phyloP scores from a whole-genome alignment of 2,113 vertebrate genomes.

The Cranoglanis bouderius region DNA sequence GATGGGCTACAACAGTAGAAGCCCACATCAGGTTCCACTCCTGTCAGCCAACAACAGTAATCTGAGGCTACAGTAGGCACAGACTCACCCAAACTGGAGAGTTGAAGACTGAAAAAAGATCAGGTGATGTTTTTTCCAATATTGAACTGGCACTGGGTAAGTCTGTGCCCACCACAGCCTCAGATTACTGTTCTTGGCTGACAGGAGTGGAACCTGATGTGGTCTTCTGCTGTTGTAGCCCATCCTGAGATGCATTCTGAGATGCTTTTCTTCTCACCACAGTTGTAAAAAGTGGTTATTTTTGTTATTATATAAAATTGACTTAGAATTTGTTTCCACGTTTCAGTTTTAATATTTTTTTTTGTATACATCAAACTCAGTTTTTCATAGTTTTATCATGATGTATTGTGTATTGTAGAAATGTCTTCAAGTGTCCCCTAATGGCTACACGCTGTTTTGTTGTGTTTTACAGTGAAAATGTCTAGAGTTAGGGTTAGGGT shows the following conservation, averaged over 20 bases:
- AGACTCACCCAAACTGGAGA: neutral
- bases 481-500: no score
- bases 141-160: neutral
- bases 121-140: neutral
- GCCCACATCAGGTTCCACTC: no score
- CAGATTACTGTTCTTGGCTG: no score
- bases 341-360: neutral
- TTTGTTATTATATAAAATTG: neutral
- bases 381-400: neutral
- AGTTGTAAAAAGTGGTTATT: neutral
- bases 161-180: no score
- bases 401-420: neutral
- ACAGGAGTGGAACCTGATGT: no score
- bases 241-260: neutral
- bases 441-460: neutral
- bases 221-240: no score
- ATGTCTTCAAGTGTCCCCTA: neutral
- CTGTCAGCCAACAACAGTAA: no score
- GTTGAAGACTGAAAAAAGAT: neutral
- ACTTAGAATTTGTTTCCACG: neutral
- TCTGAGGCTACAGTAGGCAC: neutral
- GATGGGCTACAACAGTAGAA: neutral
- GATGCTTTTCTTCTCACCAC: neutral
- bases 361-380: neutral
- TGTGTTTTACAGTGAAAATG: neutral